Base-by-base conservation (phyloP, 2,113 vertebrate species). In the Nicator chloris region DNA sequence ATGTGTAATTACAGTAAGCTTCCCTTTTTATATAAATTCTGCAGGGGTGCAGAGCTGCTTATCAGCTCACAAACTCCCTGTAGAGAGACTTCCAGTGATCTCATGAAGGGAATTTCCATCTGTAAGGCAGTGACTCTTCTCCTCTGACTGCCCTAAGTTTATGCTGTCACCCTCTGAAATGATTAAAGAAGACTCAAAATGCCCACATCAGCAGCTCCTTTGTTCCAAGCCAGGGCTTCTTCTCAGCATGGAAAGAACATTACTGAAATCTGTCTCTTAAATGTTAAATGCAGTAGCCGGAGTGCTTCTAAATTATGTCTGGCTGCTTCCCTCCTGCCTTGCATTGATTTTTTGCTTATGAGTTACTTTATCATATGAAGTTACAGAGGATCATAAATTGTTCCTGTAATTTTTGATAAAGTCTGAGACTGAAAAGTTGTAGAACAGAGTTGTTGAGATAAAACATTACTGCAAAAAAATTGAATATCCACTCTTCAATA, bases 271-370 rank as follows among this genome's bases (percentile, higher is more conserved):
- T 85, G 51, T 76, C 91, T 92, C 77, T 90, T 49, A 66, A 88
- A 86, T 80, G 78, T 77, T 91, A 65, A 91, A 91, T 47, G 70
- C 59, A 47, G 78, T 57, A 44, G 81, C 47, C 57, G 49, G 73
- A 82, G 63, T 44, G 39, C 45, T 57, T 77, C 57, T 93, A 85
- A 92, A 80, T 95, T 45, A 81, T 45, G 30, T 77, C 84, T 79
- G 1, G 0, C 73, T 87, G 63, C 84, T 89, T 88, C 84, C 88
- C 18, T 10, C 91, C 89, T 75, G 68, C 81, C 66, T 57, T 65
- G 63, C 57, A 90, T 79, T 88, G 95, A 96, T 92, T 93, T 96
- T 92, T 93, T 96, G 82, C 69, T 88, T 93, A 54, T 49, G 49
- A 30, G 53, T 96, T 95, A 80, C 91, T 93, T 96, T 86, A 85